Evolutionary conservation across 2,888 invertebrate species (phyloP).

Genomic region (Hemaris fuciformis): DNA sequence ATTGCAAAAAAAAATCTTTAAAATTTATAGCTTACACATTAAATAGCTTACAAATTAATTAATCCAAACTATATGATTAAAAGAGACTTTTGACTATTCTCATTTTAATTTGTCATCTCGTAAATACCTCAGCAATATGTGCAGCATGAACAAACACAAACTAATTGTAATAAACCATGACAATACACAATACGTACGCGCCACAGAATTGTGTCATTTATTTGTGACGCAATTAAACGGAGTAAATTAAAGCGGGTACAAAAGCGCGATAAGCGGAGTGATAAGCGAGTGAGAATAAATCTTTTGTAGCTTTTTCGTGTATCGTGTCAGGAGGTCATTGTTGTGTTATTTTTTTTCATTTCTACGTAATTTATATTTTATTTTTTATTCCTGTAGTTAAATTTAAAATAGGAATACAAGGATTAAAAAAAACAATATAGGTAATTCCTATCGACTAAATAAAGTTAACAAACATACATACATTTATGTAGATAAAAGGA

Average conservation of each 20-base stretch:
- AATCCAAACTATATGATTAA: neutral
- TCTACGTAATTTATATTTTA: too few relatives aligned
- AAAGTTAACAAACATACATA: too few relatives aligned
- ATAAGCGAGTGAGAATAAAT: conserved; percentile 3
- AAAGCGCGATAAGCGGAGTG: conserved; percentile 2
- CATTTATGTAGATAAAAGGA: too few relatives aligned
- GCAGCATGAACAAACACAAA: neutral
- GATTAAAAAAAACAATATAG: too few relatives aligned
- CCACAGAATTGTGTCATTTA: conserved; percentile 2
- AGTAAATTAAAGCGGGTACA: neutral
- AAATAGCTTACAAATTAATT: too few relatives aligned
- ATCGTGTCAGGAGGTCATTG: neutral
- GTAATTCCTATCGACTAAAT: too few relatives aligned
- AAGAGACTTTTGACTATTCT: neutral
- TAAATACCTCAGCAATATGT: neutral
- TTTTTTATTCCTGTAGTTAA: too few relatives aligned
- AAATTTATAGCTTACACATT: too few relatives aligned
- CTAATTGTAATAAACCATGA: neutral
- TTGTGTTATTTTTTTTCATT: too few relatives aligned
- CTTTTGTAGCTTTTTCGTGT: neutral
- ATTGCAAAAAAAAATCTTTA: too few relatives aligned
- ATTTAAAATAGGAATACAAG: too few relatives aligned
- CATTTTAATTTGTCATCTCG: neutral
- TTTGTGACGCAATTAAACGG: conserved; percentile 6
- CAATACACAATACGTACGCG: neutral